phyloP scores from a whole-genome alignment of 2,797 vertebrate species.

The Otus scops region DNA sequence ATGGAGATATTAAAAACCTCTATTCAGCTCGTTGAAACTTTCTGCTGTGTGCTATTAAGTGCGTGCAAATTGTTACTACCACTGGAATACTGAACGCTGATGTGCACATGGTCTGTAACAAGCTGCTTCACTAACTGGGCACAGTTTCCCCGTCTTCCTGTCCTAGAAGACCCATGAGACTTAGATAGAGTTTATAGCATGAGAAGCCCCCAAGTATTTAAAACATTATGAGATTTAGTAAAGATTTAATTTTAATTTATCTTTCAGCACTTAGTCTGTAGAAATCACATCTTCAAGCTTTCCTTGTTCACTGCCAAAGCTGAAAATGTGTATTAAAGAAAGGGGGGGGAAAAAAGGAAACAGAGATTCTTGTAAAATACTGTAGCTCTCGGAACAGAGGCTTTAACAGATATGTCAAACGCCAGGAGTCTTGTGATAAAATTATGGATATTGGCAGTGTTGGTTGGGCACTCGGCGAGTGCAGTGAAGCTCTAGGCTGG shows the following conservation, averaged over 20 bases:
- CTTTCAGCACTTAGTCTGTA: background rate
- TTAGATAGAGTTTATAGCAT: background rate
- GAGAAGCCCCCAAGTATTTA: background rate
- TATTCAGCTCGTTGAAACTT: background rate
- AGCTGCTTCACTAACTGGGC: background rate
- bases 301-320: background rate
- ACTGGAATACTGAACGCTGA: background rate
- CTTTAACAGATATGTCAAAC: background rate
- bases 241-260: background rate
- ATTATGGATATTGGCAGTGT: background rate
- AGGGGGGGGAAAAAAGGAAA: background rate
- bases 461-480: background rate
- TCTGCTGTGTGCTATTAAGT: background rate
- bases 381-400: background rate
- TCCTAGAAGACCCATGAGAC: background rate
- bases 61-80: background rate
- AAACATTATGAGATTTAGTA: background rate
- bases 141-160: background rate
- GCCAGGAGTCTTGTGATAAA: background rate
- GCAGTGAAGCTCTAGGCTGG: background rate
- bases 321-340: background rate
- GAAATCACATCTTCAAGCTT: background rate
- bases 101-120: background rate
- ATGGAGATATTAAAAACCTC: background rate
- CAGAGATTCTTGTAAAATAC: background rate